Evolutionary conservation across 2,888 invertebrate genomes (phyloP), one percentile per base, ranked within the genome.

Genomic region (Ophion obscuratus): DNA sequence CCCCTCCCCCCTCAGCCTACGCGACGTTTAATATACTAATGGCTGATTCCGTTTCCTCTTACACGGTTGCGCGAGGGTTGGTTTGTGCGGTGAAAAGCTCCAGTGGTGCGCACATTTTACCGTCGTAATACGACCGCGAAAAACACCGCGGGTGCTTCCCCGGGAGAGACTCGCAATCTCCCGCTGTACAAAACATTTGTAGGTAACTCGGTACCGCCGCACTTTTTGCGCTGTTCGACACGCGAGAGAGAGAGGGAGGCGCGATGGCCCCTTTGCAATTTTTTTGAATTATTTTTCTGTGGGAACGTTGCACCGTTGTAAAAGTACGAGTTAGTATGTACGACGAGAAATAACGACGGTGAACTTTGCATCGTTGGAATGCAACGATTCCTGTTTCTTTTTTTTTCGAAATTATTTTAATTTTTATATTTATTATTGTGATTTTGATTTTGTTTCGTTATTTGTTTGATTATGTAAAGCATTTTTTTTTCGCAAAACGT

Each of bases 1-100:
- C 14, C 40, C 17, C 14, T 17, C 53, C 17, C 53, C 14, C 53
- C 17, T 17, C 53, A 40, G 40, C 40, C 40, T 9, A 5, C 53
- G 53, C 31, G 53, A 17, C 10, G 53, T 77, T 83, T 83, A 83
- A 83, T 83, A 83, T 73, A 53, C 70, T 83, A 83, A 83, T 83
- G 83, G 78, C 76, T 44, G 44, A 44, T 66, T 83, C 59, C 24
- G 44, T 83, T 44, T 78, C 73, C 77, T 71, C 53, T 17, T 71
- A 71, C 53, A 59, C 17, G 20, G 17, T 14, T 3, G 68, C 44
- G 62, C 40, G 57, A 17, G n/a, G 36, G 36, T 40, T 24, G n/a
- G 31, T 53, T 40, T 40, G 47, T 80, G 40, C 40, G 53, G 20
- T 70, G 3, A 57, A 24, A n/a, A 44, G 53, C 66, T 11, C 14